These are phyloP conservation scores for Cantharis nigra DNA, from an alignment of 2,888 invertebrate species.

Conservation along the genomic window DNA sequence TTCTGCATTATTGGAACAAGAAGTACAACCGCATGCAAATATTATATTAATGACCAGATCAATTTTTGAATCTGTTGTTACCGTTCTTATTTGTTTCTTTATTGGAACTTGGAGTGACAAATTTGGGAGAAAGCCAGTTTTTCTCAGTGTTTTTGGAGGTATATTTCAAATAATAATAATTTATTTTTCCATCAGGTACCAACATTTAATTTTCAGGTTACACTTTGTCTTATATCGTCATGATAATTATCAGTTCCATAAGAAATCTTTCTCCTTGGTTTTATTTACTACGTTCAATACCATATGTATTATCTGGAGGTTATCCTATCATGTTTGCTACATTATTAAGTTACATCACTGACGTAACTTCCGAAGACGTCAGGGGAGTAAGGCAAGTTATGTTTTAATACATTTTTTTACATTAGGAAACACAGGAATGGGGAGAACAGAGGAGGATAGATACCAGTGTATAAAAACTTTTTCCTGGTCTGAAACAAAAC, in stretches of 20 bases:
- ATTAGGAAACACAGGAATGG: too few relatives aligned
- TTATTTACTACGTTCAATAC: slow-evolving; percentile 61
- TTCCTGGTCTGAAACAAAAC: too few relatives aligned
- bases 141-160: slow-evolving; percentile 66
- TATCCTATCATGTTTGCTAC: slow-evolving; percentile 65
- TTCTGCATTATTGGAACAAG: slow-evolving; percentile 57
- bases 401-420: background rate
- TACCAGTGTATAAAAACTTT: too few relatives aligned
- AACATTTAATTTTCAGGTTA: slow-evolving; percentile 22
- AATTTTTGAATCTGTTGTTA: slow-evolving; percentile 68
- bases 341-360: slow-evolving; percentile 60
- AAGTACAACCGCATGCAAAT: slow-evolving; percentile 71
- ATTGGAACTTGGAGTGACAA: slow-evolving; percentile 83
- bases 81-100: slow-evolving; percentile 71
- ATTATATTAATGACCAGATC: slow-evolving; percentile 66
- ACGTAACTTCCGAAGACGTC: slow-evolving; percentile 63
- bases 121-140: slow-evolving; percentile 73
- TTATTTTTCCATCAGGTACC: background rate
- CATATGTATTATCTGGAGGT: slow-evolving; percentile 66
- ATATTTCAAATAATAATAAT: background rate
- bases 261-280: slow-evolving; percentile 47
- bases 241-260: slow-evolving; percentile 21
- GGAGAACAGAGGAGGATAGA: too few relatives aligned
- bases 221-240: slow-evolving; percentile 12
- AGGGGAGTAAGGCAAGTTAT: slow-evolving; percentile 63